Evolutionary conservation across 2,888 invertebrate genomes (phyloP), one percentile per base, ranked within the genome.

Genomic region (Nasonia oneida): DNA sequence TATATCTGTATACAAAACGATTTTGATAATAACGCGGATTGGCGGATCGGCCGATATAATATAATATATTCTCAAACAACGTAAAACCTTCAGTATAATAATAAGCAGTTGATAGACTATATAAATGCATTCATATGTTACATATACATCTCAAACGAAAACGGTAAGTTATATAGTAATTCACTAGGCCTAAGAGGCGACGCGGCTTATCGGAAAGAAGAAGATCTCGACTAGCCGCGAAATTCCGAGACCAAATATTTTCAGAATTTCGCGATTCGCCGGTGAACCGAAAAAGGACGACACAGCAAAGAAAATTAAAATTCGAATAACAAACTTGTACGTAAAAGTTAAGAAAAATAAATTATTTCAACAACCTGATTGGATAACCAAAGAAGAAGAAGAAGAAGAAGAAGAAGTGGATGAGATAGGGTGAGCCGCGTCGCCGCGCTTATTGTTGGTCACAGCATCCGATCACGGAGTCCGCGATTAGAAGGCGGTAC

Each of bases 391-490:
- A 12, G 42, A 33, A 37, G 33, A 18, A 15, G 33, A 50, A n/a
- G 15, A 37, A 14, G 14, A 3, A n/a, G 42, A 50, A n/a, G 15
- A 37, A 14, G 14, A 3, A n/a, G 42, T n/a, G 2, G 42, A 29
- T 6, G 75, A 50, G 75, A n/a, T 84, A 84, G 84, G 85, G 89
- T 88, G 77, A 89, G 89, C 91, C 92, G 91, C 91, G 91, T 91
- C 92, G 91, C 92, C 93, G 87, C 88, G 91, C 88, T 93, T 93
- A 93, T 93, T 93, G 93, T 93, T 93, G 93, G 93, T 93, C 93
- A 93, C 93, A 93, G 93, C 93, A 93, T 93, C 92, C 92, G 93
- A 93, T 92, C 93, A 93, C 90, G 92, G 92, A 93, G 92, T 87
- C 92, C 92, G 91, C 91, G 90, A 89, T 92, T 93, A 93, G 89